Evolutionary conservation across 2,888 invertebrate species (phyloP), one percentile per base, ranked within the genome.

Genomic region (Emmelina monodactyla): DNA sequence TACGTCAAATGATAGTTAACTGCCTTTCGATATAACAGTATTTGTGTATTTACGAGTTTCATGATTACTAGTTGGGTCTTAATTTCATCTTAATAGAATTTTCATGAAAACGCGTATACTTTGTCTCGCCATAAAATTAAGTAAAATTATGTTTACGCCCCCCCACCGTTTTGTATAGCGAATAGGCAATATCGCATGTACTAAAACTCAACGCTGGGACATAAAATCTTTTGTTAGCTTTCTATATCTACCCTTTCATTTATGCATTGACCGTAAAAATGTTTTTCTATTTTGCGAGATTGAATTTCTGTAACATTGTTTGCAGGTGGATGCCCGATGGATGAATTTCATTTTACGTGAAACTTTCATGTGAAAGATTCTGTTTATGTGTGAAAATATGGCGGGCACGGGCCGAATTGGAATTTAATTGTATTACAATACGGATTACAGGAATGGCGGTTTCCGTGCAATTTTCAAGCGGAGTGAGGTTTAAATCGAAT

Each of bases 181-280:
- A 25, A 25, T 25, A 25, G 25, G 11, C 25, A 25, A 25, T 25
- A 25, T 25, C 25, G 15, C 14, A 28, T 29, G 38, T 37, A 35
- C 43, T 45, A 42, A 42, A 44, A 28, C 45, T 42, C 38, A 42
- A 36, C 38, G 43, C 43, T 39, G 60, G 65, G 56, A 50, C 55
- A 55, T 58, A 58, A 62, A 58, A 47, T 51, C 49, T 50, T 42
- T 40, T 44, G 48, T 51, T n/a, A 49, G 10, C 15, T 15, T 39
- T 46, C 33, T 58, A 54, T 54, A 62, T 63, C 61, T 61, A 68
- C 64, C 65, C 62, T 72, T 70, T 69, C 64, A 62, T 25, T 25
- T 73, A 73, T 71, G 66, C 70, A 75, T 70, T 71, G 72, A 65
- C 71, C 70, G 70, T 72, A 73, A 71, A 73, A 69, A 69, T 68